Conservation (phyloP, 2,113 vertebrate species). For the Porphyrio hochstetteri region DNA sequence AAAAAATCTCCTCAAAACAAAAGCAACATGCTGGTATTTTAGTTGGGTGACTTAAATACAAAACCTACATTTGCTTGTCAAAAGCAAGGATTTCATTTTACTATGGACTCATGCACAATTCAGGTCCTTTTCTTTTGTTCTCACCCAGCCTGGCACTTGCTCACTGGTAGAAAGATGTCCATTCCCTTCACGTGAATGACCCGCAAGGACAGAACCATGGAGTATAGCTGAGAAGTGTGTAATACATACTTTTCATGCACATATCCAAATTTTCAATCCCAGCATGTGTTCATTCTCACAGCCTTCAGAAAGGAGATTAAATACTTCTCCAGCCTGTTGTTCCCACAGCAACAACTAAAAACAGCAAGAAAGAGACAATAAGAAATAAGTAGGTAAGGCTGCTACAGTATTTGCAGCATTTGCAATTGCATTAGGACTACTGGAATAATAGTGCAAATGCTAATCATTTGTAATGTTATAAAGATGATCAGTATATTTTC, state of each 20-base stretch:
- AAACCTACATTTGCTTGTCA: background rate
- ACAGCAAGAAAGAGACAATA: background rate
- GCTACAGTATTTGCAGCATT: background rate
- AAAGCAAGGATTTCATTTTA: background rate
- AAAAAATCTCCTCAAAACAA: background rate
- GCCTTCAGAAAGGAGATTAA: background rate
- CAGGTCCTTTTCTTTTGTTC: background rate
- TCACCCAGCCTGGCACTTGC: background rate
- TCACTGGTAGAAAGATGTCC: background rate
- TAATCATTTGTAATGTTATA: background rate
- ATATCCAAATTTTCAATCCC: background rate
- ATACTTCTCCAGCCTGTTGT: background rate
- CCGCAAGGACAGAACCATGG: background rate
- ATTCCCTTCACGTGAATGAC: background rate
- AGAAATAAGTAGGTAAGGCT: background rate
- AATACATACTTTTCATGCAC: background rate
- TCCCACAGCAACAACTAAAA: slow-evolving; percentile 18
- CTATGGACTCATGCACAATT: background rate
- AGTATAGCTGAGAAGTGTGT: background rate
- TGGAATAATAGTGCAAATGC: background rate
- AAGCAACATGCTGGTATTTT: background rate
- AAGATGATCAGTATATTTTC: background rate
- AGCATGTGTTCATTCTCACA: background rate
- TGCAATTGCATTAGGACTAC: background rate
- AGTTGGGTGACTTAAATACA: background rate